A percentile compares a stretch with the other conserved stretches of the same genome.
phyloP scores from a whole-genome alignment of 2,888 invertebrate species.

The Melolontha melolontha region DNA sequence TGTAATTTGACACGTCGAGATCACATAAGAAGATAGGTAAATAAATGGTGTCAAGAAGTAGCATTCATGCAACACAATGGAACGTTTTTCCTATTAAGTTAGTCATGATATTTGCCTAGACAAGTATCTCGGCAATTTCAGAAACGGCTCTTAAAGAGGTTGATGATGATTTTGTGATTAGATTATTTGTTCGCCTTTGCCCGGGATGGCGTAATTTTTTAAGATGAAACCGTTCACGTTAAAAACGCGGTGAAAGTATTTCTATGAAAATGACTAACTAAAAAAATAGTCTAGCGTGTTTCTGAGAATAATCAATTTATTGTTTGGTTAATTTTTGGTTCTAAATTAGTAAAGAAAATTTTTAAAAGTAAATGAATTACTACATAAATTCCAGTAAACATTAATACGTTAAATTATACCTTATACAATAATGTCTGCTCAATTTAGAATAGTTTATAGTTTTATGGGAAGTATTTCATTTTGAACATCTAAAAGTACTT shows the following conservation, averaged over 20 bases:
- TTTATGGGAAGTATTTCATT: too few species aligned
- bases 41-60: slow-evolving; percentile 32
- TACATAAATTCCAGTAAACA: too few species aligned
- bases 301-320: too few species aligned
- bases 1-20: slow-evolving; percentile 33
- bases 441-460: too few species aligned
- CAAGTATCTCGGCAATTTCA: slow-evolving; percentile 23
- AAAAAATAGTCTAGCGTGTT: background rate
- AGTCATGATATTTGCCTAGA: slow-evolving; percentile 29
- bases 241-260: slow-evolving; percentile 17
- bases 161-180: slow-evolving; percentile 21
- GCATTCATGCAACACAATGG: slow-evolving; percentile 26
- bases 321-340: too few species aligned
- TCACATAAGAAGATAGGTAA: slow-evolving; percentile 20
- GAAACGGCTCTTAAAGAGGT: slow-evolving; percentile 29
- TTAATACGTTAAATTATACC: too few species aligned
- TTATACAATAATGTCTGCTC: too few species aligned
- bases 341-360: too few species aligned
- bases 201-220: slow-evolving; percentile 1
- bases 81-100: slow-evolving; percentile 27
- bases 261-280: slow-evolving; percentile 3
- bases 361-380: too few species aligned
- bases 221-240: slow-evolving; percentile 8
- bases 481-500: too few species aligned
- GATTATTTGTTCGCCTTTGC: slow-evolving; percentile 3